Conservation (phyloP, 1,140 invertebrate genomes). For the Halotydeus destructor region DNA sequence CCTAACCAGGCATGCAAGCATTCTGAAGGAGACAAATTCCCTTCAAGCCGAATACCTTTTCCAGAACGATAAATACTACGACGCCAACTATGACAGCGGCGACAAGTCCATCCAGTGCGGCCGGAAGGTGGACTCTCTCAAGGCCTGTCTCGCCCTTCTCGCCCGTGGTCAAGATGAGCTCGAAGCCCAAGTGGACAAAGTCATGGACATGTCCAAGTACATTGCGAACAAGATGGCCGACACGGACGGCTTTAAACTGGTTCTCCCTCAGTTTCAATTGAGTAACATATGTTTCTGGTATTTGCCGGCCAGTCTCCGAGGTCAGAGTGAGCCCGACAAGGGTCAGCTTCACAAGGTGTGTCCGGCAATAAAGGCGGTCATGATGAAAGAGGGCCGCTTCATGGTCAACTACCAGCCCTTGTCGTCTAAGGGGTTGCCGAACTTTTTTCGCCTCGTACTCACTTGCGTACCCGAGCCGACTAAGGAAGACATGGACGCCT, state of each 20-base stretch:
- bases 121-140: slow-evolving; percentile 94
- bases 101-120: slow-evolving; percentile 99
- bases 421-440: slow-evolving; percentile 37
- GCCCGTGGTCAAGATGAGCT: slow-evolving; percentile 80
- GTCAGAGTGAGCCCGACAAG: not conserved
- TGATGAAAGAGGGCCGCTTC: slow-evolving; percentile 83
- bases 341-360: slow-evolving; percentile 47
- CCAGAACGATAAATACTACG: slow-evolving; percentile 96
- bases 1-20: slow-evolving; percentile 80
- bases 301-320: slow-evolving; percentile 48
- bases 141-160: slow-evolving; percentile 94
- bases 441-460: slow-evolving; percentile 84
- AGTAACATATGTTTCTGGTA: slow-evolving; percentile 94
- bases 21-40: slow-evolving; percentile 83
- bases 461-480: slow-evolving; percentile 59
- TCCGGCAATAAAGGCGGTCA: slow-evolving; percentile 71
- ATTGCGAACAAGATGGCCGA: slow-evolving; percentile 38
- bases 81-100: slow-evolving; percentile 85
- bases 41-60: slow-evolving; percentile 94
- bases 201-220: slow-evolving; percentile 57
- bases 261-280: slow-evolving; percentile 56
- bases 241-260: slow-evolving; percentile 44
- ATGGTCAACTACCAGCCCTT: slow-evolving; percentile 86
- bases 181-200: slow-evolving; percentile 65
- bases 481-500: slow-evolving; percentile 56